A percentile compares a stretch with the other conserved stretches of the same genome.
Conservation (phyloP, 2,797 vertebrate species). For the Emys orbicularis region DNA sequence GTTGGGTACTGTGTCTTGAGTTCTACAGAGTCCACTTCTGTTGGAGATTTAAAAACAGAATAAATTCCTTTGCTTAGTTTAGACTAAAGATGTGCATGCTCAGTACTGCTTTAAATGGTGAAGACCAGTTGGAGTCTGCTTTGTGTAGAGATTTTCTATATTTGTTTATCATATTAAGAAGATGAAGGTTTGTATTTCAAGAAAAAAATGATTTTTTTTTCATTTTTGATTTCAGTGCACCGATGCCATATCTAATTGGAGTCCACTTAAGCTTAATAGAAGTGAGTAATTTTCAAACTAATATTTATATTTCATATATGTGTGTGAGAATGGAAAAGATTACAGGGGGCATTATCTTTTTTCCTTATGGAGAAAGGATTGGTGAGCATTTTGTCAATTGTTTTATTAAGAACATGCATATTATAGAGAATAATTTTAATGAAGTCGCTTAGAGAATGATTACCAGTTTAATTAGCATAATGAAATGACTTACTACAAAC, state of each 20-base stretch:
- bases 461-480: neutral
- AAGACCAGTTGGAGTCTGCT: neutral
- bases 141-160: neutral
- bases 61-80: neutral
- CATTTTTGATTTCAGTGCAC: constrained; percentile 87
- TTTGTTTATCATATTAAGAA: neutral
- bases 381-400: neutral
- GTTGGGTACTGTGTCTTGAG: neutral
- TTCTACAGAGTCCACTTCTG: neutral
- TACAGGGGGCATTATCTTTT: neutral
- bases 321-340: neutral
- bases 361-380: neutral
- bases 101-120: neutral
- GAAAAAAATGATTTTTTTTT: neutral
- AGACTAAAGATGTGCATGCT: neutral
- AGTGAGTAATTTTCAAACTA: constrained; percentile 82
- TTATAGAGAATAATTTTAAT: neutral
- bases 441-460: neutral
- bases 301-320: accelerated
- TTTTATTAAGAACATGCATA: neutral
- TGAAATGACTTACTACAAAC: neutral
- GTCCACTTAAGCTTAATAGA: constrained; percentile 97
- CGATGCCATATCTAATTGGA: constrained; percentile 98
- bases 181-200: neutral
- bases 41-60: neutral